Conservation (phyloP, 2,797 vertebrate species). For the Natrix natrix region DNA sequence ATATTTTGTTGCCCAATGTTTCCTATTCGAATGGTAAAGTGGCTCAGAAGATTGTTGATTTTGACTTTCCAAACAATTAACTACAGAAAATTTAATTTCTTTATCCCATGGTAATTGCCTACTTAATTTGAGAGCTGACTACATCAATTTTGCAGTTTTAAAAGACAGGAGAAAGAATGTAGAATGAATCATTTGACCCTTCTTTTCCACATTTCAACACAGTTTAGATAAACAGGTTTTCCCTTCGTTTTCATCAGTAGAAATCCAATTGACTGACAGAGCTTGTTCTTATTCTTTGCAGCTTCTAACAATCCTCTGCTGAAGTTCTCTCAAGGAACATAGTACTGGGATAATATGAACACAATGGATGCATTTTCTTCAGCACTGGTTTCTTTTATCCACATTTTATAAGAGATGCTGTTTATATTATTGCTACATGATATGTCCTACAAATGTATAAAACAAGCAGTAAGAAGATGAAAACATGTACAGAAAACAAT, state of each 20-base stretch:
- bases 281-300: conserved; percentile 16
- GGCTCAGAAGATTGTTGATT: background rate
- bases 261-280: background rate
- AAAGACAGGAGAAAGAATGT: background rate
- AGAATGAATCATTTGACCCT: background rate
- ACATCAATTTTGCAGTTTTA: background rate
- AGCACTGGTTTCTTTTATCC: conserved; percentile 51
- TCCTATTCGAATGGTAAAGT: background rate
- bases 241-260: conserved; percentile 31
- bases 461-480: background rate
- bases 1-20: background rate
- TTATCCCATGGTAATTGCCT: background rate
- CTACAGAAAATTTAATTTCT: background rate
- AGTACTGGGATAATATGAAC: conserved; percentile 29
- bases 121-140: background rate
- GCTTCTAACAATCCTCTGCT: conserved; percentile 38
- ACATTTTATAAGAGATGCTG: conserved; percentile 38
- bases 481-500: background rate
- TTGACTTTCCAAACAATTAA: background rate
- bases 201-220: background rate
- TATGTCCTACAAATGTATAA: conserved; percentile 9
- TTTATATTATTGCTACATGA: conserved; percentile 31
- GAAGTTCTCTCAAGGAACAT: conserved; percentile 45
- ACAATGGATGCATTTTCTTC: conserved; percentile 45
- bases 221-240: conserved; percentile 5